phyloP scores from a whole-genome alignment of 1,140 invertebrate species.

The Choristoneura fumiferana region DNA sequence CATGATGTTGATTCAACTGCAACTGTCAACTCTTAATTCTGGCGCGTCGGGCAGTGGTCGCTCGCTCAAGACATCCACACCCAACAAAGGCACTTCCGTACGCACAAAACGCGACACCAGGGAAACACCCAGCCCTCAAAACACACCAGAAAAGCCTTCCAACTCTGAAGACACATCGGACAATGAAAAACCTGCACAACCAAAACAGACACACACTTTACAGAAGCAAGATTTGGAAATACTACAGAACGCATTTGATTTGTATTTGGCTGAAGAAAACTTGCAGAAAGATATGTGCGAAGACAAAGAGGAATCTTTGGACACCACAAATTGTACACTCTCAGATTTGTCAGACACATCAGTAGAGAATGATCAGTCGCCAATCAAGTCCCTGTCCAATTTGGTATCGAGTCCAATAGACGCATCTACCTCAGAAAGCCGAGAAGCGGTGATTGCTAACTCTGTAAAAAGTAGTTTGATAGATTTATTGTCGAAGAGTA shows the following conservation, averaged over 20 bases:
- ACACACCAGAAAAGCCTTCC: constrained; percentile 38
- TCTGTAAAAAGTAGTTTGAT: constrained; percentile 67
- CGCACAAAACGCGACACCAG: constrained; percentile 52
- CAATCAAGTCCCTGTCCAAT: constrained; percentile 81
- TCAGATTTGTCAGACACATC: constrained; percentile 59
- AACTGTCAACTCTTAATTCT: constrained; percentile 89
- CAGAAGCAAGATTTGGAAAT: constrained; percentile 79
- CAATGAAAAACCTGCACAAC: constrained; percentile 47
- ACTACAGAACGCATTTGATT: constrained; percentile 77
- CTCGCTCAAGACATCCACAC: constrained; percentile 62
- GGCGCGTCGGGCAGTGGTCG: constrained; percentile 44
- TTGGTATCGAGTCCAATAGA: constrained; percentile 81
- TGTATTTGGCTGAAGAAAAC: constrained; percentile 74
- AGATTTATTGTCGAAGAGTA: constrained; percentile 64
- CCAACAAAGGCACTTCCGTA: constrained; percentile 46
- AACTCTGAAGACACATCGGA: constrained; percentile 36
- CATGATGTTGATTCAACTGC: constrained; percentile 97
- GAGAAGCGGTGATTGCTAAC: constrained; percentile 47
- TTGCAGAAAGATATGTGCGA: constrained; percentile 45
- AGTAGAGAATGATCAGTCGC: constrained; percentile 77
- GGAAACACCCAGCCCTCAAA: constrained; percentile 55
- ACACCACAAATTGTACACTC: constrained; percentile 54
- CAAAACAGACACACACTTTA: constrained; percentile 47
- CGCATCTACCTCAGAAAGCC: constrained; percentile 56
- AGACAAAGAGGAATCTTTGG: constrained; percentile 52